phyloP scores from a whole-genome alignment of 2,113 vertebrate genomes.

The Cyanistes caeruleus region DNA sequence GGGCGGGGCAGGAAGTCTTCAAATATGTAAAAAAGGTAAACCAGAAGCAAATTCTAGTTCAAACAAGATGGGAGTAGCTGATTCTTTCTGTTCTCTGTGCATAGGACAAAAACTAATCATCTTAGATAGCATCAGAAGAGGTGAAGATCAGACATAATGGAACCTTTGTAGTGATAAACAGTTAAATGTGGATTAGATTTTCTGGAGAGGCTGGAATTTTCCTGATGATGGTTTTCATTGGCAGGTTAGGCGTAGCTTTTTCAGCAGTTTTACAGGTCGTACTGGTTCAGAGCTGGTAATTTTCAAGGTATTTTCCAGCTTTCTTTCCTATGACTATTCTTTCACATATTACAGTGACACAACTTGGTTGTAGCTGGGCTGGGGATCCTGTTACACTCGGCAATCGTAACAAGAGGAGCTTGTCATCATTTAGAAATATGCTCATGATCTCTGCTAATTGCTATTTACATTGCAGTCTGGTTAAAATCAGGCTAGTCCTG shows the following conservation, averaged over 20 bases:
- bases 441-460: not conserved
- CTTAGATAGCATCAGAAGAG: slow-evolving; percentile 36
- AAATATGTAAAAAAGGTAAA: not conserved
- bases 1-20: not conserved
- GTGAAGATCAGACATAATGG: not conserved
- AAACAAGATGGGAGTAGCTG: not conserved
- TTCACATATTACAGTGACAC: not conserved
- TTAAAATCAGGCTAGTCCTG: not conserved
- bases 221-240: not conserved
- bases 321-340: not conserved
- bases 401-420: not conserved
- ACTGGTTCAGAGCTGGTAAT: not conserved
- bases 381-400: not conserved
- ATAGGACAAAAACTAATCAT: not conserved
- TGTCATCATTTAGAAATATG: not conserved
- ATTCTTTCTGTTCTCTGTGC: not conserved
- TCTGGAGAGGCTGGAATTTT: slow-evolving; percentile 36
- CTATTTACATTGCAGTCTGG: not conserved
- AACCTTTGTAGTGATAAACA: slow-evolving; percentile 55
- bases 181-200: slow-evolving; percentile 27
- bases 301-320: slow-evolving; percentile 19
- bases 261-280: slow-evolving; percentile 21
- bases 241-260: not conserved
- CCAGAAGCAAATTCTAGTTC: slow-evolving; percentile 4
- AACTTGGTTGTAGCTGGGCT: not conserved